Evolutionary conservation across 2,888 invertebrate species (phyloP), one percentile per base, ranked within the genome.

Genomic region (Choristoneura rosaceana): DNA sequence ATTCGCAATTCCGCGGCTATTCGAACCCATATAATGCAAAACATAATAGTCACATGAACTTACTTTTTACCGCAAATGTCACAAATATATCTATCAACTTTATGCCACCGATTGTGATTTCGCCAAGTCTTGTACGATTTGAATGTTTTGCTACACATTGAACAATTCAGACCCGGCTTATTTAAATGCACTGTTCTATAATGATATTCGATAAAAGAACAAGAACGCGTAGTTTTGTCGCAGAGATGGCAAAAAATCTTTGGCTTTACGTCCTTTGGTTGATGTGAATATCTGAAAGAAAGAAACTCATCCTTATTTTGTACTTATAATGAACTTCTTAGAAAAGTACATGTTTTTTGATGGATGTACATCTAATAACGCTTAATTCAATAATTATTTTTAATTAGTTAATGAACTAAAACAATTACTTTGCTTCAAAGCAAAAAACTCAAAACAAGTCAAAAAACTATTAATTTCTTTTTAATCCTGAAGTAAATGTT

Each of bases 161-260:
- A 41, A 50, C 77, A 77, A 9, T 74, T 50, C 10, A 75, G 70
- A 0, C 74, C 74, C 0, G 65, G 67, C 41, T 71, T 71, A 4
- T 75, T 67, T 47, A 77, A 74, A 67, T 77, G 77, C 14, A 70
- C 71, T 4, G 80, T 79, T 69, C 91, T 83, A 63, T 89, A 91
- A 74, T 91, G 91, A 71, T 84, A 91, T 76, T 90, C 83, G 5
- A 90, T 76, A 0, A 76, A 74, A 0, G 82, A 71, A 14, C 33
- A 62, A 33, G 75, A 70, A 0, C 34, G 61, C 38, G 71, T 76
- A 1, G 25, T 76, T 41, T 76, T 80, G 38, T 81, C 52, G 70
- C 90, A 90, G 63, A 80, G 76, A 41, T 86, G 86, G 74, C 91
- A 91, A 1, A 61, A 47, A 17, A 80, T 75, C 55, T 63, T 73